Evolutionary conservation across 2,113 vertebrate species (phyloP).

Genomic region (Enhydra lutris): DNA sequence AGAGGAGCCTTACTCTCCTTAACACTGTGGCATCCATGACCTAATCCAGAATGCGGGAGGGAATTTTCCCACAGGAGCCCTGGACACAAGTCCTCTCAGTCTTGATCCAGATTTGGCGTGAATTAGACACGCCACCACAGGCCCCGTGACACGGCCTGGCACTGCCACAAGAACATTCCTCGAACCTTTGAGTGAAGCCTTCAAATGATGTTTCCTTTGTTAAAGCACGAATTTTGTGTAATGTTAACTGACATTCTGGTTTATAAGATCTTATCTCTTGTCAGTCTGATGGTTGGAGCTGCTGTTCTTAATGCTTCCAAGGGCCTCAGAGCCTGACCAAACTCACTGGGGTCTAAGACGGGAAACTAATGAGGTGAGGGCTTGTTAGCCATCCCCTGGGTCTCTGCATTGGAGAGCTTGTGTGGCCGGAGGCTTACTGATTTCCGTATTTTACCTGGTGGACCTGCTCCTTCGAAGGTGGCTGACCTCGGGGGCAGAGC

Average conservation of each 20-base stretch:
- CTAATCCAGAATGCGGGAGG: background rate
- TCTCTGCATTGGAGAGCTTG: background rate
- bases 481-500: background rate
- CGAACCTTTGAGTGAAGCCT: background rate
- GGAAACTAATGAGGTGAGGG: background rate
- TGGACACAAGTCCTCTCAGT: background rate
- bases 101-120: background rate
- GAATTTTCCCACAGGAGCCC: background rate
- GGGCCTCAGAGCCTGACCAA: background rate
- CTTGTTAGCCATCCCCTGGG: background rate
- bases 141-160: background rate
- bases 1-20: background rate
- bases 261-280: slow-evolving; percentile 6
- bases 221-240: background rate
- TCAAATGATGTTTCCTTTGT: background rate
- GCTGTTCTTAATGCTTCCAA: background rate
- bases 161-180: background rate
- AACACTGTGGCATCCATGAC: background rate
- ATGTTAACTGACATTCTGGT: slow-evolving; percentile 33
- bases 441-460: background rate
- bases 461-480: background rate
- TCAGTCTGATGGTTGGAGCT: slow-evolving; percentile 18
- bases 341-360: background rate
- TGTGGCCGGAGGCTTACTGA: background rate
- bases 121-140: background rate